Base-by-base conservation (phyloP, 2,113 vertebrate species). In the Chloropsis cyanopogon region DNA sequence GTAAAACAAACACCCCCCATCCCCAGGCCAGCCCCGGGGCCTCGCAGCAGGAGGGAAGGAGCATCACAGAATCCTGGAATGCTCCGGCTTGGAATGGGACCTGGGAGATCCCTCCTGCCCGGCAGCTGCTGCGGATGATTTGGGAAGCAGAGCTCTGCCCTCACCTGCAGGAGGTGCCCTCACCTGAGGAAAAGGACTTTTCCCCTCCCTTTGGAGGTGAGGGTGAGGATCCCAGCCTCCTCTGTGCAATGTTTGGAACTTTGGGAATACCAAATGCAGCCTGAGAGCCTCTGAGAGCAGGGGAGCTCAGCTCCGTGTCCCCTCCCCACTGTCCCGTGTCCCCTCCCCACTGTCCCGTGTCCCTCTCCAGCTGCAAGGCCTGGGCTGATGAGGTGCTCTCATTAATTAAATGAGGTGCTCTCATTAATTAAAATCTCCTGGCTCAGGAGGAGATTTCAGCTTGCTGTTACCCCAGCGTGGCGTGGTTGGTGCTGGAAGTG, bases 271-370 rank as follows among this genome's bases (percentile, higher is more conserved):
- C 26, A 22, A 54, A 2, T 15, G 11, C 61, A 56, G 37, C 69
- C 21, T 2, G 21, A 39, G 76, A 63, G 53, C 29, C 3, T n/a
- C n/a, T n/a, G n/a, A n/a, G n/a, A n/a, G n/a, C n/a, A 17, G 0
- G n/a, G 44, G 61, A 50, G 4, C 57, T 4, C 2, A 4, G 63
- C 41, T 41, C 82, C 0, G 0, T 6, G 7, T n/a, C n/a, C n/a
- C n/a, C n/a, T n/a, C n/a, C n/a, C n/a, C n/a, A n/a, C n/a, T n/a
- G n/a, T n/a, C n/a, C n/a, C n/a, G n/a, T n/a, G n/a, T n/a, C n/a
- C n/a, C n/a, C n/a, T 22, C 71, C 12, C 7, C 0, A 0, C 4
- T 17, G 54, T n/a, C 33, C 60, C 53, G 0, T 2, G 17, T 39
- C 68, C 72, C 56, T 9, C 71, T 41, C 42, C 82, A 28, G 39